Base-by-base conservation (phyloP, 2,888 invertebrate species). In the Dorcus hopei region DNA sequence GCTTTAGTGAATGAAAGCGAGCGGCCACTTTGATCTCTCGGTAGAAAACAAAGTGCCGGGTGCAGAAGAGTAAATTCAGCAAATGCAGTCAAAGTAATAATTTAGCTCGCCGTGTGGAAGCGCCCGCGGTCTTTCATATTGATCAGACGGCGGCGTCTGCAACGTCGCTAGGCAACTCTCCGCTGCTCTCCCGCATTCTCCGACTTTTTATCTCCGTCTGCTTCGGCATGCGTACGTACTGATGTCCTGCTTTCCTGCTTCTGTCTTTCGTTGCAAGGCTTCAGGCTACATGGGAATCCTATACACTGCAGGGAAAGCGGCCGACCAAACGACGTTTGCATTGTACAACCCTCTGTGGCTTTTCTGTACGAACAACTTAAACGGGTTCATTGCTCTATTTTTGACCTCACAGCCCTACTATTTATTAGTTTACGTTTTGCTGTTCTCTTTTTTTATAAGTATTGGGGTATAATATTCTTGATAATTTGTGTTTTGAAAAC, bases 141-240 rank as follows among this genome's bases (percentile, higher is more conserved):
- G 74, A 74, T 74, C 74, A 74, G 72, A 70, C 71, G 70, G 71
- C 73, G 73, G 71, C 73, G 73, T 74, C 74, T 73, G 72, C 69
- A 66, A 64, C 66, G 74, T 74, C 70, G 74, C 74, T 70, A 72
- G 67, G 74, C 72, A 73, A 74, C 73, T 43, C 41, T 49, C 64
- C 61, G 58, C 67, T 55, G 59, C 54, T 65, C 61, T 61, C 56
- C 61, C 62, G 48, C 51, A 52, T 41, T 40, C 23, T 39, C 38
- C 41, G 43, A 48, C 57, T 54, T 54, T 23, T 38, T 49, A 49
- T 49, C 61, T 41, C 49, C 8, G 49, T 61, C 54, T 54, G 54
- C 39, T 16, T 45, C 14, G 45, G 45, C 9, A 16, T 16, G 14
- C 45, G 45, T 16, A 19, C 45, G 9, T 11, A 5, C 45, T 19